Evolutionary conservation across 2,888 invertebrate species (phyloP), one percentile per base, ranked within the genome.

Genomic region (Rotaria magnacalcarata): DNA sequence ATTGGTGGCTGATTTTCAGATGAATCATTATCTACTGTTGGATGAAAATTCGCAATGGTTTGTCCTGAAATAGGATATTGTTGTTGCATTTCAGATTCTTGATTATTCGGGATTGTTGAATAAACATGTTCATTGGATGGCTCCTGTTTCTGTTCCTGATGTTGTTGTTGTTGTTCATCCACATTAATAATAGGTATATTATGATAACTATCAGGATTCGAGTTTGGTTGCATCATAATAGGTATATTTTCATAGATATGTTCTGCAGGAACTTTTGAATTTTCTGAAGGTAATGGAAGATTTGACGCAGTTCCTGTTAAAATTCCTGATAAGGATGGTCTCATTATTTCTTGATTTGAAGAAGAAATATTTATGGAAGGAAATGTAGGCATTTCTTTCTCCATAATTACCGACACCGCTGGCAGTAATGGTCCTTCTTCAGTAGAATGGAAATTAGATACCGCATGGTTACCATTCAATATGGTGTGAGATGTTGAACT

Each of bases 231-330:
- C 16, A 67, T 67, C 34, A 67, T 19, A 67, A 67, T 67, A 67
- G 67, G 67, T 67, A 67, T 11, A 67, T 67, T 67, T 67, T 67
- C 67, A 34, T 67, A 67, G 34, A 67, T 67, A 67, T 67, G 67
- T 16, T 67, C 67, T 1, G 34, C 34, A 34, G 67, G 19, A 67
- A 0, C 16, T 5, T 67, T 34, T 34, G 16, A 27, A 7, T 41
- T 67, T 67, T 67, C 67, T 27, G 16, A 34, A 16, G 67, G 7
- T 34, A 34, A 2, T 19, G 3, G 34, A 67, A 67, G 34, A 67
- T 34, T 67, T 16, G 6, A 34, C 1, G 34, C 6, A 6, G 34
- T 6, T 41, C 34, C 34, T 67, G 27, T 34, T 67, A 3, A 2
- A 11, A 67, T 34, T 16, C 34, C 34, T 27, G 67, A 34, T 67